Conservation (phyloP, 2,797 vertebrate genomes). For the Agapornis canus region DNA sequence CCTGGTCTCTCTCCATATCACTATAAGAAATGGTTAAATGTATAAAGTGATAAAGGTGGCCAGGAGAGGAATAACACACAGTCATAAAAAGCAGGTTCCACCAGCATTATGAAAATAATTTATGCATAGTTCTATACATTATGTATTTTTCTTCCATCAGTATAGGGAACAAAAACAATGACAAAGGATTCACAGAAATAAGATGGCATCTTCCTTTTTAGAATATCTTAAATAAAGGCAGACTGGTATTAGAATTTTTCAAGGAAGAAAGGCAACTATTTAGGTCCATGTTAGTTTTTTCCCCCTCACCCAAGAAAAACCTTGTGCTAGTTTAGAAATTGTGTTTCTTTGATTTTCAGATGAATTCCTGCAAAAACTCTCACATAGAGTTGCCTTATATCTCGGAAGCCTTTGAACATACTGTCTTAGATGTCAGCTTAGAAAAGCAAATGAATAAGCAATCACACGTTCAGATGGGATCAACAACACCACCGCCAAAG, state of each 20-base stretch:
- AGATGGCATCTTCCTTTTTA: neutral
- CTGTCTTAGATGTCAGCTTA: neutral
- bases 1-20: neutral
- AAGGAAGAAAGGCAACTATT: neutral
- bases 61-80: neutral
- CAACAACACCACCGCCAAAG: neutral
- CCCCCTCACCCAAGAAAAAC: neutral
- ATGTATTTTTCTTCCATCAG: neutral
- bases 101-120: neutral
- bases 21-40: neutral
- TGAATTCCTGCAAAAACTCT: neutral
- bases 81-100: neutral
- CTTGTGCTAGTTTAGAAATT: neutral
- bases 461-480: neutral
- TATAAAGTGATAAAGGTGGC: neutral
- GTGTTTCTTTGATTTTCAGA: neutral
- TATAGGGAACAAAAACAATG: neutral
- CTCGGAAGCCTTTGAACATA: conserved; percentile 14
- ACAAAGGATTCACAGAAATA: neutral
- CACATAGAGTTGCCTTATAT: neutral
- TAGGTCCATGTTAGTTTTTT: neutral
- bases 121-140: neutral
- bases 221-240: neutral
- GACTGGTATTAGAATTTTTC: neutral
- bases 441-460: conserved; percentile 18